These are phyloP conservation scores for Apocrypta bakeri DNA, from an alignment of 1,140 invertebrate species.

Conservation along the genomic window DNA sequence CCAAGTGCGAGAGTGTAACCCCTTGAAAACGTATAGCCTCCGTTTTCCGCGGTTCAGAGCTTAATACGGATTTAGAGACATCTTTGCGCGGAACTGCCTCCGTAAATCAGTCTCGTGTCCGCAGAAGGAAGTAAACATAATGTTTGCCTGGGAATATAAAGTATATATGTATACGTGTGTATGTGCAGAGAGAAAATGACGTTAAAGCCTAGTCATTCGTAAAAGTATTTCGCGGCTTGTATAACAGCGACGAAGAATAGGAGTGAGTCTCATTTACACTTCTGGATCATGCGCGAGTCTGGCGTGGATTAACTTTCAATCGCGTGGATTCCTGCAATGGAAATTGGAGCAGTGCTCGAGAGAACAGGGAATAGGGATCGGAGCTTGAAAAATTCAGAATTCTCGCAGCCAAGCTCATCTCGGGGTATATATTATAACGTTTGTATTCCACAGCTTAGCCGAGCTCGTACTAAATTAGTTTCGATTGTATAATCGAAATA, in stretches of 20 bases:
- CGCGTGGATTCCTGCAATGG: not conserved
- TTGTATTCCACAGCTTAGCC: too few relatives aligned
- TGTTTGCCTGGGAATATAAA: constrained; percentile 26
- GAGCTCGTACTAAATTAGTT: not conserved
- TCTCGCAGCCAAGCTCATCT: not conserved
- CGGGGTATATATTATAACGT: not conserved
- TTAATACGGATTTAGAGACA: constrained; percentile 47
- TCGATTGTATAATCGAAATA: not conserved
- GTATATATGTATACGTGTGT: not conserved
- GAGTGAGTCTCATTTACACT: not conserved
- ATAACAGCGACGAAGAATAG: not conserved
- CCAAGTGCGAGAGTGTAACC: not conserved
- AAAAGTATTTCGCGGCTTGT: not conserved
- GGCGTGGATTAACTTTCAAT: not conserved
- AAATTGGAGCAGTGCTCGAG: not conserved
- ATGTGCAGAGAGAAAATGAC: not conserved
- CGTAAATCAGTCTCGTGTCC: constrained; percentile 30
- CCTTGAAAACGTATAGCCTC: constrained; percentile 18
- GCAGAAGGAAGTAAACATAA: constrained; percentile 37
- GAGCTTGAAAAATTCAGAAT: not conserved
- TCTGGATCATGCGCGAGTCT: not conserved
- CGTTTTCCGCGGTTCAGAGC: constrained; percentile 30
- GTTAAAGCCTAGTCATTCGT: not conserved
- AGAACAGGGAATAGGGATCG: too few relatives aligned
- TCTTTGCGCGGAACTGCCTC: constrained; percentile 37